A percentile compares a stretch with the other conserved stretches of the same genome.
Conservation (phyloP, 2,113 vertebrate genomes). For the Fukomys damarensis region DNA sequence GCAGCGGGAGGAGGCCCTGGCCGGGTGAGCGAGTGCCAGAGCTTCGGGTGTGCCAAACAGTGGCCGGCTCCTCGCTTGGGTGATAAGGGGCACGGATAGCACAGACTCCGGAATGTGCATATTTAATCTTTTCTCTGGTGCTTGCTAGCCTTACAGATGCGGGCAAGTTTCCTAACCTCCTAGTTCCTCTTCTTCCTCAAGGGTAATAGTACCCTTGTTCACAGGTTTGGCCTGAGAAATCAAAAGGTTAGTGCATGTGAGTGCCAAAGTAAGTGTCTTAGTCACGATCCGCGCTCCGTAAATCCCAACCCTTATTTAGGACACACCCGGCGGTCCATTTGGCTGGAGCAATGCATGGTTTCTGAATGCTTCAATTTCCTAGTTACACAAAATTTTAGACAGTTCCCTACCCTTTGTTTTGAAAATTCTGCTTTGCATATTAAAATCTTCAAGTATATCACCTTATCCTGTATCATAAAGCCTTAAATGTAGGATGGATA, state of each 20-base stretch:
- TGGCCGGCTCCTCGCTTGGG: neutral
- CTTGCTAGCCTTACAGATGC: neutral
- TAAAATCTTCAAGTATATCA: neutral
- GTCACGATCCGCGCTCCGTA: neutral
- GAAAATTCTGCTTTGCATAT: neutral
- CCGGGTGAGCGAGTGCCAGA: neutral
- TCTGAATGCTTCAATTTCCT: neutral
- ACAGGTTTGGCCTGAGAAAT: neutral
- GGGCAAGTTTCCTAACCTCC: neutral
- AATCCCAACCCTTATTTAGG: neutral
- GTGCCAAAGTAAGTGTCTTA: neutral
- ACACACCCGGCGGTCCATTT: neutral
- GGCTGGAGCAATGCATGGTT: neutral
- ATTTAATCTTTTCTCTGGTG: neutral
- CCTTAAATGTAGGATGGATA: neutral
- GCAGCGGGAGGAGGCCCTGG: neutral
- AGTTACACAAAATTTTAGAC: neutral
- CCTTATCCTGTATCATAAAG: neutral
- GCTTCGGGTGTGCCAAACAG: neutral
- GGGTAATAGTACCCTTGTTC: neutral
- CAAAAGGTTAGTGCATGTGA: neutral
- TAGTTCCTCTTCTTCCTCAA: neutral
- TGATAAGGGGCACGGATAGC: neutral
- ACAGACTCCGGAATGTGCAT: neutral
- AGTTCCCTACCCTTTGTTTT: neutral